Evolutionary conservation across 2,797 vertebrate genomes (phyloP).

Genomic region (Danionella dracula): DNA sequence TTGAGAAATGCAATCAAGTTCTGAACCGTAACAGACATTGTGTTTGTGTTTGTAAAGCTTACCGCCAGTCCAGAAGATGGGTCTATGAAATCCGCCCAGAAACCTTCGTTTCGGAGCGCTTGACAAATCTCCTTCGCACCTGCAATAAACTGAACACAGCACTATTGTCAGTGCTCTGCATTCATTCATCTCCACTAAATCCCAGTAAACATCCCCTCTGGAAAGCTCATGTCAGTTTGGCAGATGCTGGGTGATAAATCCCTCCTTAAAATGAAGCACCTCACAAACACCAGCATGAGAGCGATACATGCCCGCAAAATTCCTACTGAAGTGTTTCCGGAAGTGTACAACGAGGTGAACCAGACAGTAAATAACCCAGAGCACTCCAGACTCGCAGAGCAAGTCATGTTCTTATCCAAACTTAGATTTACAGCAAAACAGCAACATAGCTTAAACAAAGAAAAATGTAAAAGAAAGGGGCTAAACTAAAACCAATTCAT

Average conservation of each 20-base stretch:
- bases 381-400: too few relatives aligned
- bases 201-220: not conserved
- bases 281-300: not conserved
- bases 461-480: not conserved
- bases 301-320: not conserved
- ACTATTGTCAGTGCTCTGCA: not conserved
- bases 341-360: constrained; percentile 56
- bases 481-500: too few relatives aligned
- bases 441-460: not conserved
- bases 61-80: constrained; percentile 89
- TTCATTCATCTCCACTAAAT: not conserved
- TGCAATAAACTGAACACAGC: constrained; percentile 74
- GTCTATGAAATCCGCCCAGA: constrained; percentile 96
- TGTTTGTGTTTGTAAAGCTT: constrained; percentile 50
- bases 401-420: not conserved
- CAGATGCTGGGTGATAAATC: not conserved
- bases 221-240: not conserved
- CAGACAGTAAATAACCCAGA: constrained; percentile 55
- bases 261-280: not conserved
- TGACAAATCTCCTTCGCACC: constrained; percentile 90
- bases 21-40: not conserved
- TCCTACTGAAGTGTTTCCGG: constrained; percentile 21
- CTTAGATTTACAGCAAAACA: not conserved
- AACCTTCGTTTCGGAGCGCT: constrained; percentile 79
- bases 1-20: not conserved